Conservation (phyloP, 2,797 vertebrate genomes). For the Fistularia commersonii region DNA sequence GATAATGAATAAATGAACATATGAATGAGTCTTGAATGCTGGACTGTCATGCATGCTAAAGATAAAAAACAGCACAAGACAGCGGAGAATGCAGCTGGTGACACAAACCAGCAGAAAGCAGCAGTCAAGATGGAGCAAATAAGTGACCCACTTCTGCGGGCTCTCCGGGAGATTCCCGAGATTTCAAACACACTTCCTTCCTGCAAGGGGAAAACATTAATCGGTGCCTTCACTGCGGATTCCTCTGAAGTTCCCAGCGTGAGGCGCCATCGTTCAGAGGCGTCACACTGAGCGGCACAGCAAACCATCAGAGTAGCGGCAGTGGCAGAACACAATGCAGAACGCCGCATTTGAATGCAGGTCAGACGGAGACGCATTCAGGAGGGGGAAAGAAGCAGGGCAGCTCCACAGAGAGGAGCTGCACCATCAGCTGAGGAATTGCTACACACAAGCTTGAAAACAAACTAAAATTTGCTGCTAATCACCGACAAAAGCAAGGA, state of each 20-base stretch:
- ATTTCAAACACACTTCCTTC: too few species aligned
- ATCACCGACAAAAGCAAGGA: too few species aligned
- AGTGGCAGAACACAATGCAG: slow-evolving; percentile 44
- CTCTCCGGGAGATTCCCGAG: slow-evolving; percentile 15
- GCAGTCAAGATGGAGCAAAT: neutral
- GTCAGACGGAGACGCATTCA: slow-evolving; percentile 40
- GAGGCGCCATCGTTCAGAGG: slow-evolving; percentile 44
- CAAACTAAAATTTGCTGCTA: too few species aligned
- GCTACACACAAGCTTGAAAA: neutral
- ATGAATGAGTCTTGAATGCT: too few species aligned
- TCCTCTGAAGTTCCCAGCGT: slow-evolving; percentile 16
- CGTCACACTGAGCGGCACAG: slow-evolving; percentile 19
- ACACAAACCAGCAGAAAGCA: neutral
- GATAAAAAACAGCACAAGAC: neutral
- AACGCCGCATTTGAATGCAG: slow-evolving; percentile 57
- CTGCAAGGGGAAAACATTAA: too few species aligned
- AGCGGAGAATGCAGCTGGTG: neutral
- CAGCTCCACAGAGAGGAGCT: slow-evolving; percentile 17
- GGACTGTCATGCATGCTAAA: too few species aligned
- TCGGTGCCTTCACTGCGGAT: slow-evolving; percentile 22
- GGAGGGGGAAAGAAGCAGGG: slow-evolving; percentile 37
- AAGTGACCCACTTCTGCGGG: slow-evolving; percentile 35
- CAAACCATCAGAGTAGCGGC: slow-evolving; percentile 35
- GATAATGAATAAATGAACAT: too few species aligned
- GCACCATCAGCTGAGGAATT: neutral